phyloP scores from a whole-genome alignment of 2,113 vertebrate genomes.

The Coturnix japonica region DNA sequence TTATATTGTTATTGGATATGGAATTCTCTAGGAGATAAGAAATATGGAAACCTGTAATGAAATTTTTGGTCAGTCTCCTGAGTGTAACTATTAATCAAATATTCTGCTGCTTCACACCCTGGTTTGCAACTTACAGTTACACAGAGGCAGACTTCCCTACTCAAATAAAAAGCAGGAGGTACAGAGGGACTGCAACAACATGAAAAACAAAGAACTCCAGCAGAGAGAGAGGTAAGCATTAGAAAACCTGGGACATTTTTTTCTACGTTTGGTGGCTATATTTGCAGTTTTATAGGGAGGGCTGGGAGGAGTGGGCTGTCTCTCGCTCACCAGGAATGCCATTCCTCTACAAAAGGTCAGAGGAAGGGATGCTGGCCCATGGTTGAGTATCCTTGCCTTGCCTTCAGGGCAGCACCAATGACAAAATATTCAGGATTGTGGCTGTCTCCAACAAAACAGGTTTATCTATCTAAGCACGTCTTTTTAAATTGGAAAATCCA shows the following conservation, averaged over 20 bases:
- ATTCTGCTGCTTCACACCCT: not conserved
- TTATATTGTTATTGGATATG: not conserved
- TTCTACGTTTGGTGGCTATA: not conserved
- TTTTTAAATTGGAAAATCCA: not conserved
- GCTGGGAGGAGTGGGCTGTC: not conserved
- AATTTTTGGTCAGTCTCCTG: not conserved
- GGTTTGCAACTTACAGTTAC: not conserved
- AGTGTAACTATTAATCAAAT: not conserved
- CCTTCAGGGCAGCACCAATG: not conserved
- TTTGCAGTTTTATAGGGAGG: not conserved
- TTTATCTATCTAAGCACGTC: not conserved
- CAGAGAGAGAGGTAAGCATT: not conserved
- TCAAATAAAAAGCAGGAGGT: not conserved
- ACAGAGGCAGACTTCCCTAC: not conserved
- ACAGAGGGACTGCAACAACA: not conserved
- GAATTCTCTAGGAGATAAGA: conserved; percentile 35
- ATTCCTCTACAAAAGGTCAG: not conserved
- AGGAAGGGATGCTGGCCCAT: not conserved
- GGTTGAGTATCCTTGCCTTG: not conserved
- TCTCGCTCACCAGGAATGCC: not conserved
- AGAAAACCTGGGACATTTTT: not conserved
- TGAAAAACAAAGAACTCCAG: not conserved
- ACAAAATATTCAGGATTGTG: not conserved
- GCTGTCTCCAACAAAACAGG: not conserved
- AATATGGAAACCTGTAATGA: conserved; percentile 3